Base-by-base conservation (phyloP, 2,113 vertebrate species). In the Solenodon paradoxus region DNA sequence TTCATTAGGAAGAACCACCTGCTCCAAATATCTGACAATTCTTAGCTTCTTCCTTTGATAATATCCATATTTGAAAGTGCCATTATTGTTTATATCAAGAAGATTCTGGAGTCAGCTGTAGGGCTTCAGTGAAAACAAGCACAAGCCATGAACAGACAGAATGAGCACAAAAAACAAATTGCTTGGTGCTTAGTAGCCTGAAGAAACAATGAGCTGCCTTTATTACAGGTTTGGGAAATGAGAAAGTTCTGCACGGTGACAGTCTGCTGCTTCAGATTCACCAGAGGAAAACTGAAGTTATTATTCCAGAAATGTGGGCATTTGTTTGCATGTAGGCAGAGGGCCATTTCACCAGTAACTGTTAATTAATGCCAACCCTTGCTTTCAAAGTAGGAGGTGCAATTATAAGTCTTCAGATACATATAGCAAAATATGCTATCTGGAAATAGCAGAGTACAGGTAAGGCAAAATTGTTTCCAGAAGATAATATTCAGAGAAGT, bases 131-230 rank as follows among this genome's bases (percentile, higher is more conserved):
- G 72, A 84, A 53, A 49, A 79, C 2, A 64, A 79, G 32, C 72
- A 64, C 0, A 0, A 93, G 59, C 68, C 26, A 40, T 11, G 1
- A 40, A 32, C 4, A 84, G 57, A 88, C 42, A 71, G 61, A 94
- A 80, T 69, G 59, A 81, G 64, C 86, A 78, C 53, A 81, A 72
- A 59, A 88, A 88, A 87, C 53, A 82, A 82, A 85, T 9, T 42
- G 30, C n/a, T 89, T 47, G 64, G 40, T 61, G 90, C 49, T 85
- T 30, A 53, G 84, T 61, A 94, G 94, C 88, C 71, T 17, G 42
- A n/a, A 96, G 96, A 95, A 95, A 97, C 40, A 85, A 82, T 53
- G 63, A 85, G 11, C 32, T 93, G 75, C 49, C 38, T 83, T 95
- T 88, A 61, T 86, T 77, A 66, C 35, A 88, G 38, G 66, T 92